These are phyloP conservation scores for Gymnocypris eckloni DNA, from an alignment of 2,797 vertebrate genomes.

Conservation along the genomic window DNA sequence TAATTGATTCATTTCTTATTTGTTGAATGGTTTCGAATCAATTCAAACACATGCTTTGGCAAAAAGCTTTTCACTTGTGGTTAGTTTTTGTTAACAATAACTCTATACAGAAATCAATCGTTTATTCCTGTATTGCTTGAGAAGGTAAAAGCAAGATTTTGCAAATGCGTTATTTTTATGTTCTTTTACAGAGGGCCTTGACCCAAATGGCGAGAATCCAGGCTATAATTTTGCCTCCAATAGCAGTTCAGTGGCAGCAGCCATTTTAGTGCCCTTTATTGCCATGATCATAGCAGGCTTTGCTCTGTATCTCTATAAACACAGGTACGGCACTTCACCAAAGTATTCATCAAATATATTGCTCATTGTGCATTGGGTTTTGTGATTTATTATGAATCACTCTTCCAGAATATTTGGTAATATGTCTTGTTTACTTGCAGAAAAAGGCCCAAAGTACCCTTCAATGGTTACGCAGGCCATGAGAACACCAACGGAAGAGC, in stretches of 20 bases:
- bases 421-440: slow-evolving; percentile 68
- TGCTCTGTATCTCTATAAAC: slow-evolving; percentile 99
- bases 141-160: background rate
- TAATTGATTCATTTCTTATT: slow-evolving; percentile 48
- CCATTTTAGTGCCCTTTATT: slow-evolving; percentile 99
- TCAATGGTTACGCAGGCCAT: slow-evolving; percentile 95
- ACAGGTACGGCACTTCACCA: slow-evolving; percentile 81
- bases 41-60: slow-evolving; percentile 32
- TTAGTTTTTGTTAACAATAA: slow-evolving; percentile 34
- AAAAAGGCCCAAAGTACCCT: slow-evolving; percentile 98
- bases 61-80: slow-evolving; percentile 43
- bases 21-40: slow-evolving; percentile 36
- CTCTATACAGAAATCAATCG: slow-evolving; percentile 27
- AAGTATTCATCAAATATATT: background rate
- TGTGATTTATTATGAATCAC: background rate
- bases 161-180: slow-evolving; percentile 25
- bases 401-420: background rate
- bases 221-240: slow-evolving; percentile 95
- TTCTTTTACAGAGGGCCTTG: slow-evolving; percentile 76
- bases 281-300: slow-evolving; percentile 99
- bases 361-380: background rate
- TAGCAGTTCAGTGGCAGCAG: slow-evolving; percentile 98
- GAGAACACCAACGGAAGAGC: slow-evolving; percentile 95
- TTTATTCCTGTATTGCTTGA: slow-evolving; percentile 15
- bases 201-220: slow-evolving; percentile 82